Evolutionary conservation across 2,113 vertebrate genomes (phyloP).

Genomic region (Chloropsis cyanopogon): DNA sequence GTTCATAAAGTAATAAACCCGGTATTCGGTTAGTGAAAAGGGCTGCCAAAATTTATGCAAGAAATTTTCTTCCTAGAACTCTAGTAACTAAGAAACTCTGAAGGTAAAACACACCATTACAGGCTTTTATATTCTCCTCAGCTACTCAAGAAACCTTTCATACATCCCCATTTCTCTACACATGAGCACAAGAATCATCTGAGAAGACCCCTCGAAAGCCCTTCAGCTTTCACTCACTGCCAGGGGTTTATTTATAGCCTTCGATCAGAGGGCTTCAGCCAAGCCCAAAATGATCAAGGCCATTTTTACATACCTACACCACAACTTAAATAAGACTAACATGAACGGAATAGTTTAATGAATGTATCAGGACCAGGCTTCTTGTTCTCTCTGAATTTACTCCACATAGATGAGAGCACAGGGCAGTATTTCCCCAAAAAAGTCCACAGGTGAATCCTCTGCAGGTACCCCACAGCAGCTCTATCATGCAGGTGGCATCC

Average conservation of each 20-base stretch:
- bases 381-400: not conserved
- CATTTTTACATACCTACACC: not conserved
- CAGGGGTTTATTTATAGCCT: not conserved
- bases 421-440: not conserved
- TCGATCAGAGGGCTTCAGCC: not conserved
- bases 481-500: accelerated
- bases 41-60: not conserved
- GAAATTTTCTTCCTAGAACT: conserved; percentile 16
- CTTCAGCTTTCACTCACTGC: not conserved
- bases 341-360: not conserved
- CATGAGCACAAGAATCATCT: not conserved
- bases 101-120: not conserved
- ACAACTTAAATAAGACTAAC: not conserved
- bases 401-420: not conserved
- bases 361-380: not conserved
- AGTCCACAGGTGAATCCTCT: not conserved
- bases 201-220: not conserved
- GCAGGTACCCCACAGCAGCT: not conserved
- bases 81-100: not conserved
- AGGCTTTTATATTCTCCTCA: not conserved
- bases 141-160: not conserved
- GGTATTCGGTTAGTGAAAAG: conserved; percentile 24
- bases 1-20: conserved; percentile 56
- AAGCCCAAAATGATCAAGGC: not conserved
- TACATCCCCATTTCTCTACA: not conserved